Conservation (phyloP, 2,797 vertebrate species). For the Mallotus villosus region DNA sequence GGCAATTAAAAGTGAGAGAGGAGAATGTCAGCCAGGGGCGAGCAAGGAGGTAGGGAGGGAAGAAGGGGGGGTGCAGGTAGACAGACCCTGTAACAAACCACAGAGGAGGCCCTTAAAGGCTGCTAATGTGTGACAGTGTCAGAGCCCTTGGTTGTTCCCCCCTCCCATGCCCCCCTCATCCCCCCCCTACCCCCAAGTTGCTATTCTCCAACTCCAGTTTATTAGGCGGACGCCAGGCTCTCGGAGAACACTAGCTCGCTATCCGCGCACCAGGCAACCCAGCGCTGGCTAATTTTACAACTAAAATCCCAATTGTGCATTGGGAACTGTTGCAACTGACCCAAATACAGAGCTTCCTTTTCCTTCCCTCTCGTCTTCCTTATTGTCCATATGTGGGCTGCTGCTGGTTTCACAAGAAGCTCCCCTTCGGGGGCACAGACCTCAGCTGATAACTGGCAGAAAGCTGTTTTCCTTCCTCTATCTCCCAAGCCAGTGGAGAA, state of each 20-base stretch:
- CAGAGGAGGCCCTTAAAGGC: conserved; percentile 66
- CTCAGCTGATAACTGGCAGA: too few relatives aligned
- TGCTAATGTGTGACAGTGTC: conserved; percentile 61
- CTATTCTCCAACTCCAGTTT: conserved; percentile 22
- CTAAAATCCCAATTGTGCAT: conserved; percentile 32
- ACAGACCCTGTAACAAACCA: conserved; percentile 55
- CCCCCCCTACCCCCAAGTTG: conserved; percentile 2
- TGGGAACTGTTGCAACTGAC: conserved; percentile 34
- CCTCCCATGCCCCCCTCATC: conserved; percentile 4
- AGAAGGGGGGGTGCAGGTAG: conserved; percentile 46
- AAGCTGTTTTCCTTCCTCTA: too few relatives aligned
- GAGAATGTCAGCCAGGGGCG: conserved; percentile 70
- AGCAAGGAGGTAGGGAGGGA: not conserved
- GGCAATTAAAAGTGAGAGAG: conserved; percentile 77
- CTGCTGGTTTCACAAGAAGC: conserved; percentile 44
- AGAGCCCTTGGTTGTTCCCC: conserved; percentile 51
- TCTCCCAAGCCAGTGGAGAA: too few relatives aligned
- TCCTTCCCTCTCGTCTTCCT: conserved; percentile 34
- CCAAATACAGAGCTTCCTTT: conserved; percentile 47
- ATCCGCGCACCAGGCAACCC: conserved; percentile 19
- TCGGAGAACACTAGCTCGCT: conserved; percentile 33
- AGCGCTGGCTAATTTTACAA: conserved; percentile 32
- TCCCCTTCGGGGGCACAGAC: too few relatives aligned
- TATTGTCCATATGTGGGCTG: conserved; percentile 56
- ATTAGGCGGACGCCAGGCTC: conserved; percentile 29